A percentile compares a stretch with the other conserved stretches of the same genome.
Conservation (phyloP, 2,888 invertebrate genomes). For the Eristalinus aeneus region DNA sequence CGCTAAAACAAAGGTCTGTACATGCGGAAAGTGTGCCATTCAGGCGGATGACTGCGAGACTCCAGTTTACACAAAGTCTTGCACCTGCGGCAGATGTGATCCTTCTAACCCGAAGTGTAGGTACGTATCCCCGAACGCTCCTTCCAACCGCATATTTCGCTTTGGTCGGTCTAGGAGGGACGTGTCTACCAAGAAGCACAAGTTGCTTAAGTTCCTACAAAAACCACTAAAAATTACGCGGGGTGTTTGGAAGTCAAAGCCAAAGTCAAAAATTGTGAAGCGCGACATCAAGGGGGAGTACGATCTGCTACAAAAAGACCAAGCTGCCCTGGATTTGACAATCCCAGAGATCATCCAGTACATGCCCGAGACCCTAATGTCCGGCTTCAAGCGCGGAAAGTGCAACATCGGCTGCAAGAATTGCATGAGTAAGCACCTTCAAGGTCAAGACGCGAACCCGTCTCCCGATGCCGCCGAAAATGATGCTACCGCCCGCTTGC, state of each 20-base stretch:
- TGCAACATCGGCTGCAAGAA: conserved; percentile 75
- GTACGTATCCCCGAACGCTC: conserved; percentile 74
- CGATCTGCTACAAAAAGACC: conserved; percentile 77
- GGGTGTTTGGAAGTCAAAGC: conserved; percentile 18
- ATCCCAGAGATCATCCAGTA: conserved; percentile 79
- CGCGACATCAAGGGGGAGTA: conserved; percentile 79
- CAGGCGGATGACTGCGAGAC: neutral
- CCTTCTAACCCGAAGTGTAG: conserved; percentile 73
- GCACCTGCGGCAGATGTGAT: conserved; percentile 73
- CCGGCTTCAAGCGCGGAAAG: conserved; percentile 76
- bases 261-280: conserved; percentile 72
- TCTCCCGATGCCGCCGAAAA: neutral
- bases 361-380: conserved; percentile 78
- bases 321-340: conserved; percentile 75
- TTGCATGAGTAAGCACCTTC: conserved; percentile 27
- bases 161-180: conserved; percentile 48
- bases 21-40: neutral
- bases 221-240: conserved; percentile 69
- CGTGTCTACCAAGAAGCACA: neutral
- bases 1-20: conserved; percentile 18
- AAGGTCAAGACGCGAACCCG: neutral
- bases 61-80: conserved; percentile 29
- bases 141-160: conserved; percentile 31
- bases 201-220: neutral
- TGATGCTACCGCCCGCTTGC: neutral